Percentiles rank a stretch among this genome's conserved stretches.
Conservation (phyloP, 2,797 vertebrate genomes). For the Dromococcyx pavoninus region DNA sequence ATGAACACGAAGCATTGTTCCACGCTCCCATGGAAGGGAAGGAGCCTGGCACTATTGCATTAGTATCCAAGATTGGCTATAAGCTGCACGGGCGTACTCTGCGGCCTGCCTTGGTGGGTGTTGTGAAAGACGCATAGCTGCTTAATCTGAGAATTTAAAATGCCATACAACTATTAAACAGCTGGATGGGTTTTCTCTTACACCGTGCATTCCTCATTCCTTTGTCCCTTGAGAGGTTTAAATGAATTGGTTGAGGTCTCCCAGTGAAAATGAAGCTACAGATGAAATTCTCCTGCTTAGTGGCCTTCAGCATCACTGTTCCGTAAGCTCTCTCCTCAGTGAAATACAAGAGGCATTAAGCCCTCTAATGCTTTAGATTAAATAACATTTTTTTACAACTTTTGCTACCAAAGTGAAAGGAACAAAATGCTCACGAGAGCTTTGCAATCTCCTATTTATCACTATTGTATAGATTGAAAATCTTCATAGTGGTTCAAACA, state of each 20-base stretch:
- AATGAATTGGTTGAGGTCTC: background rate
- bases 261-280: background rate
- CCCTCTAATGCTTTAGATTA: background rate
- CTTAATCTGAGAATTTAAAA: background rate
- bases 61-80: conserved; percentile 95
- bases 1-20: conserved; percentile 95
- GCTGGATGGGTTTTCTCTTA: background rate
- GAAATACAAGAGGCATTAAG: background rate
- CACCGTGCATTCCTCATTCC: background rate
- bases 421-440: background rate
- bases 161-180: conserved; percentile 45
- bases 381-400: background rate
- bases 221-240: background rate
- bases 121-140: conserved; percentile 86
- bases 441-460: background rate
- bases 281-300: background rate
- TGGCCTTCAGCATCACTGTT: background rate
- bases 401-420: background rate
- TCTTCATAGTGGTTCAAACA: background rate
- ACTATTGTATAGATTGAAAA: background rate
- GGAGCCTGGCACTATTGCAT: conserved; percentile 87
- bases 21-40: conserved; percentile 87
- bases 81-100: conserved; percentile 94
- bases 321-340: background rate
- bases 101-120: conserved; percentile 92